A percentile compares a stretch with the other conserved stretches of the same genome.
Conservation (phyloP, 2,888 invertebrate species). For the Rotaria socialis region DNA sequence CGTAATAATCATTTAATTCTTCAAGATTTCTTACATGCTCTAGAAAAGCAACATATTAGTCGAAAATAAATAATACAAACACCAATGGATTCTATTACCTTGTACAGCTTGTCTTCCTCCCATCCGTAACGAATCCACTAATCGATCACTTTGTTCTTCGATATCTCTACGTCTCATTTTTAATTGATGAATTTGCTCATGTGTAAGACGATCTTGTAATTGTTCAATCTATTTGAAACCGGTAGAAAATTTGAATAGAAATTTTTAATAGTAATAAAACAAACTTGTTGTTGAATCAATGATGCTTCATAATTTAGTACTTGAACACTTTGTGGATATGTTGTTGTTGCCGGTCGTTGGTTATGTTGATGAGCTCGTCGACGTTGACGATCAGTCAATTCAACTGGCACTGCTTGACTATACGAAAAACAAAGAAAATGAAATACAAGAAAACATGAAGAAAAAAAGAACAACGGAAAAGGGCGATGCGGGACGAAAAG, state of each 20-base stretch:
- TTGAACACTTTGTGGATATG: not conserved
- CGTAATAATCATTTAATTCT: constrained; percentile 15
- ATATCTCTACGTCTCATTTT: not conserved
- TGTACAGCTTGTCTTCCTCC: constrained; percentile 2
- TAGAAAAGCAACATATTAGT: not conserved
- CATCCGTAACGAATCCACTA: not conserved
- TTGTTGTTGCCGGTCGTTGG: not conserved
- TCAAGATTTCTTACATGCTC: not conserved
- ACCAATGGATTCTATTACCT: not conserved
- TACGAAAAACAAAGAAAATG: not conserved
- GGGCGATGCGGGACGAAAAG: not conserved
- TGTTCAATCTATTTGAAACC: not conserved
- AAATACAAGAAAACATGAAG: not conserved
- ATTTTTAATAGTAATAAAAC: not conserved
- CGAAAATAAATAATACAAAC: not conserved
- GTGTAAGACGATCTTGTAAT: not conserved
- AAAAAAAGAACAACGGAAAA: not conserved
- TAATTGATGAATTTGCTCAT: not conserved
- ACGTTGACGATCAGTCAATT: not conserved
- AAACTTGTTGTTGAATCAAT: not conserved
- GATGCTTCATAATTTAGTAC: constrained; percentile 13
- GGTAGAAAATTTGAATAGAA: not conserved
- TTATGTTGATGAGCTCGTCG: not conserved
- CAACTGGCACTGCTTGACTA: not conserved
- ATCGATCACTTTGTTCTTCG: not conserved